Base-by-base conservation (phyloP, 2,888 invertebrate genomes). In the Vanessa cardui region DNA sequence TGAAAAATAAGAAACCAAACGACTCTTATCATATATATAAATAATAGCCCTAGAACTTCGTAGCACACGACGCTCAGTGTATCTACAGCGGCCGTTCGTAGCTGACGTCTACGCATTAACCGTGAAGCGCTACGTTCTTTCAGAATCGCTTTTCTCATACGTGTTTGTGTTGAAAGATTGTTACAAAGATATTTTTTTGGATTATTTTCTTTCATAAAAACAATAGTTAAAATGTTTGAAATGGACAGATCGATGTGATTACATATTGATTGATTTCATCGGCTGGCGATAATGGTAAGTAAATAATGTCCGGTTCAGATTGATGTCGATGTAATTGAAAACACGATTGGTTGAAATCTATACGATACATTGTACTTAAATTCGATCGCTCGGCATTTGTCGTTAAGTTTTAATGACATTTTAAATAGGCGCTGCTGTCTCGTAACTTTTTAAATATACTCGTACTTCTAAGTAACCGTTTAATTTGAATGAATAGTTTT, bases 41-140 rank as follows among this genome's bases (percentile, higher is more conserved):
- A 66, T 69, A 67, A 44, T 56, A 56, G 39, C 56, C 33, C 3
- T 56, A 56, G 33, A 56, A 18, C 33, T 45, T 62, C 69, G 71
- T 72, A 71, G 69, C 64, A 18, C 68, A 63, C 69, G 50, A 62
- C 54, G 56, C 67, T 64, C 73, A 73, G 73, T 73, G 47, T 60
- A 56, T 26, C 72, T 66, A 69, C 72, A 70, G 52, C 65, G 49
- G 44, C 49, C 69, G 59, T n/a, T 18, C 72, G 73, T 70, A 62
- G 70, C 65, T 45, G 66, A 50, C 73, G 72, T 64, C 66, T 71
- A 66, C 60, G 64, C 56, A 47, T 9, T 46, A 26, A 50, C 9
- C 8, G 56, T 39, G 39, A 56, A 33, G 44, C 21, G 46, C 52
- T 15, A 47, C 65, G 59, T 9, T 18, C 18, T 18, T 12, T 56